Evolutionary conservation across 2,888 invertebrate species (phyloP), one percentile per base, ranked within the genome.

Genomic region (Volucella inanis): DNA sequence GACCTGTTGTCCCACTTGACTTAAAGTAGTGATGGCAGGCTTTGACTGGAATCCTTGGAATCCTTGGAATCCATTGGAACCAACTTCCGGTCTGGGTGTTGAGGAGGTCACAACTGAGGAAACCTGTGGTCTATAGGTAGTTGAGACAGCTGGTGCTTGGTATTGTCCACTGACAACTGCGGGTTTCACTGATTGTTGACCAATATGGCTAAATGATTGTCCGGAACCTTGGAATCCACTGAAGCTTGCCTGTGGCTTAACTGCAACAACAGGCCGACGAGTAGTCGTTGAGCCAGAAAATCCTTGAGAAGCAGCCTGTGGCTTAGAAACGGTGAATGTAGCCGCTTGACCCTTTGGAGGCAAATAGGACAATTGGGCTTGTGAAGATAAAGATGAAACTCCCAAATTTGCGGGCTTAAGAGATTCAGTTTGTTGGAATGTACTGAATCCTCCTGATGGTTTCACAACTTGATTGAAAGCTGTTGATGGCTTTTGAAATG

Each of bases 131-230:
- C 31, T 31, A 6, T 6, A 6, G 31, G 31, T 31, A 6, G 4
- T 31, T 31, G 31, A 31, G 0, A 31, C 2, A 31, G 6, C 31
- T 31, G 31, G 3, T 14, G 57, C 15, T 49, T 49, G 49, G 14
- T 38, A 14, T 14, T 39, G 49, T 12, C 12, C 41, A 10, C 14
- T 50, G 0, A n/a, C 12, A 12, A 67, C 8, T 0, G 67, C n/a
- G 3, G 65, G 71, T 12, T 61, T 49, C 8, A 67, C 59, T 2
- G 45, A 3, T 45, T 61, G 61, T 47, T 61, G 61, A 12, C 38
- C 43, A 22, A 18, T 11, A 2, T 41, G 41, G 1, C 12, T 45
- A 2, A 61, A 9, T 6, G 49, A 41, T 18, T 74, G 59, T 1
- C 15, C 43, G 9, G 15, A 50, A 2, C 50, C 50, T 3, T 45